Conservation (phyloP, 2,888 invertebrate genomes). For the Pyrochroa serraticornis region DNA sequence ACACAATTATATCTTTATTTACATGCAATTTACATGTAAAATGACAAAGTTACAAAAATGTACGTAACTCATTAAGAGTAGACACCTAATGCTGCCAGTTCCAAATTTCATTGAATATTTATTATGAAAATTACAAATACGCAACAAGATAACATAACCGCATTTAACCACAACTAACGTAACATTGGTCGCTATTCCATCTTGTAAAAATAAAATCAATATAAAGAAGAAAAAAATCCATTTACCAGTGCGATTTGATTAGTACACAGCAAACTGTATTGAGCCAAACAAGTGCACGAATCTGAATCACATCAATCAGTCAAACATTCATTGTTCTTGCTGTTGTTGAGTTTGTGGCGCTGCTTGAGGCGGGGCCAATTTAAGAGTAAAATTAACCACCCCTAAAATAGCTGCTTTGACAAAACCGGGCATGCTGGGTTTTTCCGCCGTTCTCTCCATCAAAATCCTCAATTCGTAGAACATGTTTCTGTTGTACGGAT, state of each 20-base stretch:
- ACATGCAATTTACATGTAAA: too few relatives aligned
- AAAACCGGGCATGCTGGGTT: constrained; percentile 72
- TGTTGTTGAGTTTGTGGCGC: constrained; percentile 49
- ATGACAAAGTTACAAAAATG: too few relatives aligned
- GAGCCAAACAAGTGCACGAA: constrained; percentile 10
- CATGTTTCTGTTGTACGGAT: constrained; percentile 93
- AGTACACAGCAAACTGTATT: not conserved
- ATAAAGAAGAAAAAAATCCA: constrained; percentile 12
- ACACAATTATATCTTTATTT: too few relatives aligned
- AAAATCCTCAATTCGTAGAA: constrained; percentile 84
- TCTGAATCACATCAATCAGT: not conserved
- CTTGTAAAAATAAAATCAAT: constrained; percentile 3
- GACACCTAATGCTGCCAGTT: too few relatives aligned
- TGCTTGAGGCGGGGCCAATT: constrained; percentile 74
- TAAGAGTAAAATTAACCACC: constrained; percentile 73
- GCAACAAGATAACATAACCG: constrained; percentile 19
- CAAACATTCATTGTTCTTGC: constrained; percentile 9
- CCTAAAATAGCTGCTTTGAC: constrained; percentile 65
- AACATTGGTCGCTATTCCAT: not conserved
- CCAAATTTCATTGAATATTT: constrained; percentile 2
- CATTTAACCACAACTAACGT: not conserved
- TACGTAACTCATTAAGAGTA: too few relatives aligned
- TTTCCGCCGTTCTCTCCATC: constrained; percentile 70
- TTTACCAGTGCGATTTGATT: not conserved
- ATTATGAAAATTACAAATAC: constrained; percentile 27